phyloP scores from a whole-genome alignment of 2,113 vertebrate species.

The Psilopogon haemacephalus region DNA sequence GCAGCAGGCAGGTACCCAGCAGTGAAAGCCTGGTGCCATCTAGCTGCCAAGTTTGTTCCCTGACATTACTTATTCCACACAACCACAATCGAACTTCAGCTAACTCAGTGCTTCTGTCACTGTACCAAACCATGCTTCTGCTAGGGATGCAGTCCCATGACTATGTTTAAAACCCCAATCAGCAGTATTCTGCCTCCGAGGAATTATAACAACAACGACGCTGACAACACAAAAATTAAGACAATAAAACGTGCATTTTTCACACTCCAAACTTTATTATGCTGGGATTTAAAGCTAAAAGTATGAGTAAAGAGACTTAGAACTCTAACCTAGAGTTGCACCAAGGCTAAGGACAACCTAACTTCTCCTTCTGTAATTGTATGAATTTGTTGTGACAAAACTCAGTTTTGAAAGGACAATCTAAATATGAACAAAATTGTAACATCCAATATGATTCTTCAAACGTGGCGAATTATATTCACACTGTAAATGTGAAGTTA shows the following conservation, averaged over 20 bases:
- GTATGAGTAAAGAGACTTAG: neutral
- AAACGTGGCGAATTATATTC: neutral
- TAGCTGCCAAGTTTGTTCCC: slow-evolving; percentile 12
- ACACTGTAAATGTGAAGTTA: neutral
- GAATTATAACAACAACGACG: too few species aligned
- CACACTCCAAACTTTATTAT: neutral
- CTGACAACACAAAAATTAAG: too few species aligned
- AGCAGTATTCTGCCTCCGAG: neutral
- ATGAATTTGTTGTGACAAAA: neutral
- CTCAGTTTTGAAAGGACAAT: neutral
- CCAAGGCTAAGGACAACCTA: neutral
- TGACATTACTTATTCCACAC: neutral
- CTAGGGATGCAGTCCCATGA: neutral
- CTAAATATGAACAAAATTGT: neutral
- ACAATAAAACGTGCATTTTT: neutral
- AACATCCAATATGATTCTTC: neutral
- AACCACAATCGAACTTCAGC: neutral
- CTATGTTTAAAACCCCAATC: neutral
- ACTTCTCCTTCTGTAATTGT: neutral
- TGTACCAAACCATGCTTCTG: neutral
- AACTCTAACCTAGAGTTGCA: neutral
- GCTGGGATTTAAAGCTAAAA: neutral
- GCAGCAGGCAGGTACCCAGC: neutral
- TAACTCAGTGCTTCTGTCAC: fast-evolving
- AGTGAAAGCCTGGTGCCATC: slow-evolving; percentile 55